Evolutionary conservation across 2,888 invertebrate species (phyloP), one percentile per base, ranked within the genome.

Genomic region (Andrena minutula): DNA sequence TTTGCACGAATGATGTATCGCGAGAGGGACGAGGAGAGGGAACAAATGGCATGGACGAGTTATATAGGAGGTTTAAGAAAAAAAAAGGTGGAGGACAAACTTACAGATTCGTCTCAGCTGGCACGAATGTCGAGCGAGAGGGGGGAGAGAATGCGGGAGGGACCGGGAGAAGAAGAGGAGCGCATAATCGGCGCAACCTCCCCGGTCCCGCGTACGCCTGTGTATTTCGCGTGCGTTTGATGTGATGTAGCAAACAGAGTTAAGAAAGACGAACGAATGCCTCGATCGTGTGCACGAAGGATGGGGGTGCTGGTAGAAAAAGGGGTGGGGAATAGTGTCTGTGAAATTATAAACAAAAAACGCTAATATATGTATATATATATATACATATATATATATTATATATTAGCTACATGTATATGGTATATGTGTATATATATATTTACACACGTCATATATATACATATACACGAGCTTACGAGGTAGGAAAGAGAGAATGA

Each of bases 261-360:
- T 32, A 51, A 66, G 12, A 4, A 41, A 75, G 60, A 71, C 12
- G 71, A 28, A 64, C 53, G 83, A 65, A 66, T 79, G 78, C 7
- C 58, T 74, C 61, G 56, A 68, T 76, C 84, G 82, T 72, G 66
- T 83, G 81, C 83, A 86, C 80, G 83, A 86, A 80, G 85, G 79
- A 90, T 84, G 80, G 84, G 86, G 84, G 76, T 86, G 76, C 75
- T 75, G 86, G 88, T 90, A 87, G 82, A 87, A 87, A 81, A 83
- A 81, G 89, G 88, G 87, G 80, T 82, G 86, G 90, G 90, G 86
- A 83, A 88, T 84, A 89, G 89, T 89, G 89, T 90, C 88, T 90
- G 84, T 86, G 79, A 86, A 88, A 83, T 56, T 56, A 56, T 83
- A 70, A 71, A 72, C 51, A 72, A 83, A 41, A 41, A 70, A 79